Conservation (phyloP, 2,888 invertebrate genomes). For the Pterostichus madidus region DNA sequence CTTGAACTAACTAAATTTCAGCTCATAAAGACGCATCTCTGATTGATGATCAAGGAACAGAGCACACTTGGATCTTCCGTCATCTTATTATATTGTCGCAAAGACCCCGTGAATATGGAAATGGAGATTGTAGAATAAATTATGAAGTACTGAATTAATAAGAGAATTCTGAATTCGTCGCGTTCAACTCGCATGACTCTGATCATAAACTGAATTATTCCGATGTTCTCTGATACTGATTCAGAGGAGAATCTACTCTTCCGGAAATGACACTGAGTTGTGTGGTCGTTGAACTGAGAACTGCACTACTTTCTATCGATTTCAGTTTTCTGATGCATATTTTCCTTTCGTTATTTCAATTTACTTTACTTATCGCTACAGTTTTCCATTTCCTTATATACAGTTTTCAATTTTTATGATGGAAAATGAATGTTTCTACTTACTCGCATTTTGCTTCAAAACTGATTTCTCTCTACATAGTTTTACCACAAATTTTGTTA, state of each 20-base stretch:
- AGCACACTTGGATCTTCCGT: constrained; percentile 25
- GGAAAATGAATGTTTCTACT: constrained; percentile 12
- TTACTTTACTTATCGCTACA: constrained; percentile 30
- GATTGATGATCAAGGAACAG: constrained; percentile 57
- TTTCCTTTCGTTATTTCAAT: constrained; percentile 27
- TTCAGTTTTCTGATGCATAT: constrained; percentile 4
- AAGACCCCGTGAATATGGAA: constrained; percentile 47
- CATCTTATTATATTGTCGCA: constrained; percentile 42
- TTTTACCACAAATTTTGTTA: not conserved
- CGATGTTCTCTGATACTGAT: constrained; percentile 19
- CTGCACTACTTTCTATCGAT: not conserved
- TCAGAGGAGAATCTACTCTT: constrained; percentile 8
- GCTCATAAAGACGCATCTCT: constrained; percentile 54
- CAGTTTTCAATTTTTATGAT: constrained; percentile 27
- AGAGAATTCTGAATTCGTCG: constrained; percentile 44
- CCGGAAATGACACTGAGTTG: constrained; percentile 9
- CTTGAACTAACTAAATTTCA: constrained; percentile 60
- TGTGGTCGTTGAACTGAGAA: constrained; percentile 16
- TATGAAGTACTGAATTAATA: constrained; percentile 61
- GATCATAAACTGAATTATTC: constrained; percentile 27
- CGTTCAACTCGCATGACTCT: constrained; percentile 13
- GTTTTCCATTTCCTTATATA: not conserved
- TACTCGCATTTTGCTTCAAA: not conserved
- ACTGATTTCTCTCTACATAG: not conserved
- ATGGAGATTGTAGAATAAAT: constrained; percentile 56